Evolutionary conservation across 2,888 invertebrate genomes (phyloP), one percentile per base, ranked within the genome.

Genomic region (Lycaena phlaeas): DNA sequence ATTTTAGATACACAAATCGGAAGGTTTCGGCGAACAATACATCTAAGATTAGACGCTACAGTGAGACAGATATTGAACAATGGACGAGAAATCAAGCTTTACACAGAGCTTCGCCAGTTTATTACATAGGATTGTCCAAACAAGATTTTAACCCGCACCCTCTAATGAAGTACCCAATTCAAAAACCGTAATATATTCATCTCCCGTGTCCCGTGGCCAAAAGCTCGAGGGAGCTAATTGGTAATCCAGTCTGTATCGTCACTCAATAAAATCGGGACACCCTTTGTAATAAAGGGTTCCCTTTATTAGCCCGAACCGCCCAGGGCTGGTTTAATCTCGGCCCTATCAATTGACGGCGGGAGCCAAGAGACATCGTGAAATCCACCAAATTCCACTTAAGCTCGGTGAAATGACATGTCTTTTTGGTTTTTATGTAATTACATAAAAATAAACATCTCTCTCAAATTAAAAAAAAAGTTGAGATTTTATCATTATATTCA

Each of bases 211-310:
- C 34, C 18, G 34, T 12, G 34, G 34, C 22, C 34, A 12, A 5
- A 34, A 22, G 18, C 18, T 22, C 5, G 36, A 26, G 26, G 36
- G 36, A 25, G 25, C 31, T 40, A 40, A 40, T 40, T 40, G 40
- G 31, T 40, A 31, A 40, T 40, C 40, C 30, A 40, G 31, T 31
- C 40, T 31, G 40, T 31, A 40, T 40, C 40, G 40, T 55, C 43
- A 62, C 67, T 71, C 70, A 72, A 74, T 74, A 71, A 71, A 74
- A 72, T 69, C 71, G 45, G 51, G 52, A 57, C 60, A 62, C 55
- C 61, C 61, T 59, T 56, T 58, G 53, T 57, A 52, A 56, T 56
- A 59, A 41, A 48, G 48, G 39, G 42, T 22, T 18, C 34, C 34
- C 34, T 34, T 34, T 34, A 34, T 34, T 34, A 12, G 34, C 5